phyloP scores from a whole-genome alignment of 2,797 vertebrate genomes.

The Clarias laeviceps region DNA sequence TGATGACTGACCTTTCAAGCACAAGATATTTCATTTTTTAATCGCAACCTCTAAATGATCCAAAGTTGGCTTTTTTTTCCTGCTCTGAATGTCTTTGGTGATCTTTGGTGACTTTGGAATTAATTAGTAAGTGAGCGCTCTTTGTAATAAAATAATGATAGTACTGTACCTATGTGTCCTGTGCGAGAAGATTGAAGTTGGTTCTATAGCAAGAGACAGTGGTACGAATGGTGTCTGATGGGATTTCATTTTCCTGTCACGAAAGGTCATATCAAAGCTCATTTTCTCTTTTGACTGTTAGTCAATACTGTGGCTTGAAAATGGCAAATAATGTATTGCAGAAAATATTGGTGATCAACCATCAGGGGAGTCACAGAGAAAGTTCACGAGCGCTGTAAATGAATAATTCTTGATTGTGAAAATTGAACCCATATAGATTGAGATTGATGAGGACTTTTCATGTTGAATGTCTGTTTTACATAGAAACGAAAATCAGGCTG shows the following conservation, averaged over 20 bases:
- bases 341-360: conserved; percentile 24
- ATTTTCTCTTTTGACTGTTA: conserved; percentile 37
- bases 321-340: conserved; percentile 19
- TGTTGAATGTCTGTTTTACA: conserved; percentile 8
- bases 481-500: conserved; percentile 7
- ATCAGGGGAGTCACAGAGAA: conserved; percentile 24
- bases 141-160: conserved; percentile 25
- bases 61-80: conserved; percentile 4
- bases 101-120: conserved; percentile 31
- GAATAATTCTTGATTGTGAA: conserved; percentile 50
- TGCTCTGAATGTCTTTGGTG: neutral
- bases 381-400: conserved; percentile 32
- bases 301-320: conserved; percentile 45
- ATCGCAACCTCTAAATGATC: conserved; percentile 35
- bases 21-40: conserved; percentile 42
- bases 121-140: conserved; percentile 18
- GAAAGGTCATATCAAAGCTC: conserved; percentile 39
- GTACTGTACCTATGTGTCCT: neutral
- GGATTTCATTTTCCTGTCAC: conserved; percentile 36
- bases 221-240: conserved; percentile 23
- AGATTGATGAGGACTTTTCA: conserved; percentile 52
- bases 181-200: conserved; percentile 27
- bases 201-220: neutral
- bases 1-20: conserved; percentile 44
- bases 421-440: conserved; percentile 22